phyloP scores from a whole-genome alignment of 2,888 invertebrate species.

The Stomorhina lunata region DNA sequence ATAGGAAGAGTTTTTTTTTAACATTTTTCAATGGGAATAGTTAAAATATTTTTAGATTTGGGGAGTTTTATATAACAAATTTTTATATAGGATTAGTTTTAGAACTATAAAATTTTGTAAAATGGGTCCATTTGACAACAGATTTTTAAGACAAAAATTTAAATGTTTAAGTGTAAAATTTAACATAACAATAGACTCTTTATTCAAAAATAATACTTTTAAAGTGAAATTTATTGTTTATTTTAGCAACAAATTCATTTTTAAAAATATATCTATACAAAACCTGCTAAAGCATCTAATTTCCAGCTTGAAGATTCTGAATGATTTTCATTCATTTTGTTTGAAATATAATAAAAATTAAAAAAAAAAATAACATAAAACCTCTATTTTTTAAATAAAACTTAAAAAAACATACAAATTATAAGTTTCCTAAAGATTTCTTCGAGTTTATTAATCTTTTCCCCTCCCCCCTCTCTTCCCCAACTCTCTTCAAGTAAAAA shows the following conservation, averaged over 20 bases:
- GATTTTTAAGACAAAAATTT: neutral
- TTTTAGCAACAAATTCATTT: neutral
- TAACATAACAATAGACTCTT: conserved; percentile 30
- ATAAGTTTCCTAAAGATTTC: neutral
- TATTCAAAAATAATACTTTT: neutral
- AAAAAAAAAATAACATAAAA: neutral
- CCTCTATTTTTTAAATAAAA: conserved; percentile 3
- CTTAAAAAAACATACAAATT: conserved; percentile 12
- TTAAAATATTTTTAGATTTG: too few species aligned
- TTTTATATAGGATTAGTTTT: too few species aligned
- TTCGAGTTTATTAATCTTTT: neutral
- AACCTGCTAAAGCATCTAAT: neutral
- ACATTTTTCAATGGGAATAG: too few species aligned
- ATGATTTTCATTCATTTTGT: conserved; percentile 31
- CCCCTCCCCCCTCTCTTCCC: neutral
- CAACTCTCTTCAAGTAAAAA: neutral
- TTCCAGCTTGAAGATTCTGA: conserved; percentile 8
- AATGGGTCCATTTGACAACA: neutral
- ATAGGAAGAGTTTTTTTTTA: too few species aligned
- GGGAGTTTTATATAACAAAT: too few species aligned
- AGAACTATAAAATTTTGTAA: neutral
- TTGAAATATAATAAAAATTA: conserved; percentile 5
- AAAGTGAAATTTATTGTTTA: conserved; percentile 38
- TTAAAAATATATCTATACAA: neutral
- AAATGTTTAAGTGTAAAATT: neutral